Evolutionary conservation across 2,113 vertebrate species (phyloP), one percentile per base, ranked within the genome.

Genomic region (Thryonomys swinderianus): DNA sequence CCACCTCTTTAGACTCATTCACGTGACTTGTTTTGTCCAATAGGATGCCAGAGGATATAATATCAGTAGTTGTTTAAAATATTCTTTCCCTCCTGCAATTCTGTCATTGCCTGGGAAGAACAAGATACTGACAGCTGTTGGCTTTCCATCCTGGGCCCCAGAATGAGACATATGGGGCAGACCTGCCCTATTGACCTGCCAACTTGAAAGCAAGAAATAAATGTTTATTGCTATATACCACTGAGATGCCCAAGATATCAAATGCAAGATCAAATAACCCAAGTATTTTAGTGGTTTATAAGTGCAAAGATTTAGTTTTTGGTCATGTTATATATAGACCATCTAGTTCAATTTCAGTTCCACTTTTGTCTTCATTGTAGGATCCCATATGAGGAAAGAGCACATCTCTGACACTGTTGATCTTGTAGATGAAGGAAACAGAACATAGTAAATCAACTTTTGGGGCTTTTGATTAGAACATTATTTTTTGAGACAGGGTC

Each of bases 201-300:
- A 71, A 91, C n/a, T 88, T 91, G 73, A 94, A 95, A 95, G 45
- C 48, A 92, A 85, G 37, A 92, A 71, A 74, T 73, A 90, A 83
- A 90, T 74, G 69, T 74, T 90, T 87, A 80, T 79, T 86, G 42
- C 14, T 61, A 20, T 42, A 95, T 71, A 27, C 59, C 18, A 66
- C 14, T 78, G 74, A 94, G 48, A 79, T 62, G 48, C 40, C 67
- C 85, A 79, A 88, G 79, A 80, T 32, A 23, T 34, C 79, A 95
- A 87, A 81, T 3, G 16, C 42, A 59, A 30, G 42, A 87, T 80
- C n/a, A 90, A 89, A 71, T 59, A 53, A 89, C 10, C 16, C 62
- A 62, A 92, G 55, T 37, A 83, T 67, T 79, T 81, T 20, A 37
- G 14, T 94, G 48, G 25, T 67, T 96, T 67, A n/a, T 1, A 67